Percentiles rank a stretch among this genome's conserved stretches.
These are phyloP conservation scores for Lethocerus indicus DNA, from an alignment of 1,140 invertebrate species.

Conservation along the genomic window DNA sequence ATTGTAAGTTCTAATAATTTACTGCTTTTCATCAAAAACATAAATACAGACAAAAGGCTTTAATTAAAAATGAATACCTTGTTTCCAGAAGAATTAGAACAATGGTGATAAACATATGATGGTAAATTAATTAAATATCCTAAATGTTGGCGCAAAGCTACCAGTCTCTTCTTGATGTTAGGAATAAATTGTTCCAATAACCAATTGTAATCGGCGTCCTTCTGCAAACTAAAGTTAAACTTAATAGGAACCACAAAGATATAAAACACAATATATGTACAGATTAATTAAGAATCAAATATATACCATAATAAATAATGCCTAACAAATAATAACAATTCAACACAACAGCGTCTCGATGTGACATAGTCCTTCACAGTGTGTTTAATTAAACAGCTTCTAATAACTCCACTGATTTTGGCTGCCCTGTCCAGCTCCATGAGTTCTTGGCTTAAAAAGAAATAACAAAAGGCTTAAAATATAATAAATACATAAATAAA, in stretches of 20 bases:
- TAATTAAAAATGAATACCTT: constrained; percentile 20
- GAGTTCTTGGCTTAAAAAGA: no score
- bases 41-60: constrained; percentile 2
- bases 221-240: constrained; percentile 8
- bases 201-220: constrained; percentile 9
- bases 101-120: constrained; percentile 25
- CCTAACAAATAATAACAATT: constrained; percentile 4
- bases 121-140: constrained; percentile 22
- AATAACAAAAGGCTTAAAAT: no score
- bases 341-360: constrained; percentile 1
- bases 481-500: no score
- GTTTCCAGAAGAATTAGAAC: constrained; percentile 24
- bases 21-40: neutral
- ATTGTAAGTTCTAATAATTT: neutral
- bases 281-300: neutral
- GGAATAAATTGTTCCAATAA: constrained; percentile 2
- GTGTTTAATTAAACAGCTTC: no score
- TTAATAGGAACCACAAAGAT: no score
- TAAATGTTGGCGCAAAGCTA: constrained; percentile 11
- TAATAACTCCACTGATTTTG: no score
- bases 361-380: no score
- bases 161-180: constrained; percentile 1
- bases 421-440: no score
- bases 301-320: constrained; percentile 7
- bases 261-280: neutral